phyloP scores from a whole-genome alignment of 2,113 vertebrate genomes.

The Bothrops jararaca region DNA sequence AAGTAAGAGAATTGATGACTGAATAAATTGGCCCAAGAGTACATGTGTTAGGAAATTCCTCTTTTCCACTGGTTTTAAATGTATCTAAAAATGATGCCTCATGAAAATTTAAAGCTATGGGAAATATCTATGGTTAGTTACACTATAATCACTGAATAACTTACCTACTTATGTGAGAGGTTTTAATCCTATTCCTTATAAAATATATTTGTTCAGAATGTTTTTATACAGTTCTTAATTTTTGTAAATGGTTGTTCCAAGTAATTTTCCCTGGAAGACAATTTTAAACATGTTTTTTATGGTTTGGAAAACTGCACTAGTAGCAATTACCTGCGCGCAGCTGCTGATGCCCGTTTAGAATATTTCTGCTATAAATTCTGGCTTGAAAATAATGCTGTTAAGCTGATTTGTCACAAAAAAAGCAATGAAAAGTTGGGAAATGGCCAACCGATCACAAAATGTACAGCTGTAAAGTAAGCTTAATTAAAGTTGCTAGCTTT shows the following conservation, averaged over 20 bases:
- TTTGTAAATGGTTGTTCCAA: fast-evolving
- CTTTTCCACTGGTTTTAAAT: neutral
- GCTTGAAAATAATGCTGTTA: neutral
- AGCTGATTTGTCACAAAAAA: conserved; percentile 29
- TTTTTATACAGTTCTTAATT: neutral
- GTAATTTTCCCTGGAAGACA: neutral
- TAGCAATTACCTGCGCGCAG: conserved; percentile 17
- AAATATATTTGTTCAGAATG: neutral
- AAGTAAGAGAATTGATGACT: neutral
- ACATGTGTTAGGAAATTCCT: neutral
- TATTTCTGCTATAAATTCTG: conserved; percentile 13
- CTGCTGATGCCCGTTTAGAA: conserved; percentile 29
- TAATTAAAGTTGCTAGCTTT: conserved; percentile 36
- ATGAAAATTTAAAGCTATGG: neutral
- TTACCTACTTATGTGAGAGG: neutral
- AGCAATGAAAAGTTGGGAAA: conserved; percentile 22
- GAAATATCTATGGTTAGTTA: neutral
- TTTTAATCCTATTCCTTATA: neutral
- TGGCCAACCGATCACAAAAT: conserved; percentile 27
- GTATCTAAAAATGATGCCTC: neutral
- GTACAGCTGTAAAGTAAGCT: neutral
- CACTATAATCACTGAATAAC: fast-evolving
- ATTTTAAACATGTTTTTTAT: neutral
- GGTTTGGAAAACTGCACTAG: conserved; percentile 3
- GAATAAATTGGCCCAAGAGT: neutral